phyloP scores from a whole-genome alignment of 2,113 vertebrate genomes.

The Gallinago paraguaiae region DNA sequence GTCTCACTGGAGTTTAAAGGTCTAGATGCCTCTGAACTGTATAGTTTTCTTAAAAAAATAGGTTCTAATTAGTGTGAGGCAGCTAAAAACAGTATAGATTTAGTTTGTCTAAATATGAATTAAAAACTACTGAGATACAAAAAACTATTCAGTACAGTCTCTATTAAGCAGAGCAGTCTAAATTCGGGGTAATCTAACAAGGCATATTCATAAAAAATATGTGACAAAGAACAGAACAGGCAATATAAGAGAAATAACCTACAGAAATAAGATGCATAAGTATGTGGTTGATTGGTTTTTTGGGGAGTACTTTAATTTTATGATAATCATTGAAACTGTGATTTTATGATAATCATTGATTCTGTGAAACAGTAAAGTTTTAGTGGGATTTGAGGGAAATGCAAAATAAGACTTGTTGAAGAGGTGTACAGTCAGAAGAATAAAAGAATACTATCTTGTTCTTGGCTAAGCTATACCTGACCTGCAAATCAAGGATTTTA shows the following conservation, averaged over 20 bases:
- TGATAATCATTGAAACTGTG: not conserved
- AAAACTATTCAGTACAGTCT: not conserved
- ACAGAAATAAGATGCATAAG: not conserved
- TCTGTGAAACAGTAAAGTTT: not conserved
- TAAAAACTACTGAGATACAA: not conserved
- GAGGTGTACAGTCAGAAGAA: not conserved
- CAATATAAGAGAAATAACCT: not conserved
- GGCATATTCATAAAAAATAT: not conserved
- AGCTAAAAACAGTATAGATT: not conserved
- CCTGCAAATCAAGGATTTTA: not conserved
- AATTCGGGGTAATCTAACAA: not conserved
- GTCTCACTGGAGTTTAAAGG: not conserved
- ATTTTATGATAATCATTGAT: not conserved
- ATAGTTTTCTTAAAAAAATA: not conserved
- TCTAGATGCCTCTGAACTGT: not conserved
- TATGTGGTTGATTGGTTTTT: not conserved
- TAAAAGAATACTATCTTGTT: not conserved
- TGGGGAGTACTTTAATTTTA: not conserved
- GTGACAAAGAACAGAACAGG: not conserved
- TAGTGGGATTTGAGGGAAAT: not conserved
- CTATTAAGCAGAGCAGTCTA: not conserved
- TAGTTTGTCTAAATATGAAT: not conserved
- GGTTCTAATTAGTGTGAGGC: not conserved
- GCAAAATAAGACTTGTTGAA: not conserved
- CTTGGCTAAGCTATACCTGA: not conserved